phyloP scores from a whole-genome alignment of 2,113 vertebrate species.

The Sterna hirundo region DNA sequence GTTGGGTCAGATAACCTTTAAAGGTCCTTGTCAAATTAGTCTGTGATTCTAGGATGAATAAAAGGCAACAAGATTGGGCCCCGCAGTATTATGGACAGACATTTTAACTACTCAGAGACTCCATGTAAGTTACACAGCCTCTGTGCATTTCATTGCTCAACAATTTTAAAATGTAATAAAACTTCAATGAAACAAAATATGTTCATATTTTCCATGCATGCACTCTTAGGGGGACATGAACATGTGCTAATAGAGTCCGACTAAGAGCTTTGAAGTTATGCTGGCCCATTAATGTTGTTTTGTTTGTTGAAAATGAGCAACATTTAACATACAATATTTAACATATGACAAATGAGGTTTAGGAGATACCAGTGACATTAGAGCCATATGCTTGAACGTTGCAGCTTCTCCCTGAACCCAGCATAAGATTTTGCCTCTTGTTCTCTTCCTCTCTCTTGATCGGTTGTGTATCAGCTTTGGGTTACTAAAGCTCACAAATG shows the following conservation, averaged over 20 bases:
- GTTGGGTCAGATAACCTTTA: neutral
- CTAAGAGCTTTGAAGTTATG: neutral
- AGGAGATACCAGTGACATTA: neutral
- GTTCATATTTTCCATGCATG: neutral
- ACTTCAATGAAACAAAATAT: neutral
- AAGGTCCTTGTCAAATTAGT: neutral
- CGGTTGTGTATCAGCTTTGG: neutral
- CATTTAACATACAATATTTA: neutral
- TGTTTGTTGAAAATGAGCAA: neutral
- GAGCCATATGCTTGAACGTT: neutral
- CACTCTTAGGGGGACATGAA: neutral
- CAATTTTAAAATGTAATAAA: neutral
- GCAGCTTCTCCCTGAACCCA: neutral
- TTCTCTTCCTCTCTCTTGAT: neutral
- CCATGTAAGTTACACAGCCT: neutral
- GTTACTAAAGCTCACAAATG: neutral
- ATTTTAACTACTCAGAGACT: neutral
- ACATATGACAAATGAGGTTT: neutral
- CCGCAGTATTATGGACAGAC: neutral
- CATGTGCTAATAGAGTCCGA: neutral
- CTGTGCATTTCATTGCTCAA: neutral
- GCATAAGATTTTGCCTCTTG: neutral
- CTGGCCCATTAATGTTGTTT: neutral
- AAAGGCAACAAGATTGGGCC: neutral
- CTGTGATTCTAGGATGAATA: neutral